A percentile compares a stretch with the other conserved stretches of the same genome.
Evolutionary conservation across 1,140 invertebrate genomes (phyloP).

Genomic region (Scaptomyza montana): DNA sequence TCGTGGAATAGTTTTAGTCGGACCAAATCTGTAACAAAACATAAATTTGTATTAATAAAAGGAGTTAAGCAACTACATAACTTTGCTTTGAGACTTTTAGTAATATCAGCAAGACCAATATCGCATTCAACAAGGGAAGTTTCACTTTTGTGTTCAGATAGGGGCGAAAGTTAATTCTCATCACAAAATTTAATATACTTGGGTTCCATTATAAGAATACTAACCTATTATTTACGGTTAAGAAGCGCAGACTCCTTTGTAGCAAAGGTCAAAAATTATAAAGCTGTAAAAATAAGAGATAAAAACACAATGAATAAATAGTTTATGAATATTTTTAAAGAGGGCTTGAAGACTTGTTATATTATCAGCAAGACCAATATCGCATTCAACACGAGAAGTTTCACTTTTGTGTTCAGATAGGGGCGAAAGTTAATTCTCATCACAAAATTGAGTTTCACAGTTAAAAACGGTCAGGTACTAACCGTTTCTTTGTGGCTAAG

Average conservation of each 20-base stretch:
- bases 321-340: background rate
- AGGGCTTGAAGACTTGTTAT: background rate
- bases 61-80: too few species aligned
- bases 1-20: too few species aligned
- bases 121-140: slow-evolving; percentile 56
- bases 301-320: too few species aligned
- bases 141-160: slow-evolving; percentile 36
- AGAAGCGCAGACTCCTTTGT: too few species aligned
- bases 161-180: slow-evolving; percentile 39
- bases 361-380: slow-evolving; percentile 69
- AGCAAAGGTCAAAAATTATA: background rate
- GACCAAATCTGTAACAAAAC: too few species aligned
- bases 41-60: too few species aligned
- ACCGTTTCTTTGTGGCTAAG: too few species aligned
- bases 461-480: too few species aligned
- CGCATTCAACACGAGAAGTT: slow-evolving; percentile 60
- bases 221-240: background rate
- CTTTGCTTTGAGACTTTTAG: too few species aligned
- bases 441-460: slow-evolving; percentile 1
- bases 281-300: background rate
- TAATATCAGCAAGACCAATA: slow-evolving; percentile 39
- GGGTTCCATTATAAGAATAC: background rate
- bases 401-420: slow-evolving; percentile 55
- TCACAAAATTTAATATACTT: slow-evolving; percentile 41
- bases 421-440: slow-evolving; percentile 56